Base-by-base conservation (phyloP, 2,797 vertebrate species). In the Anas acuta region DNA sequence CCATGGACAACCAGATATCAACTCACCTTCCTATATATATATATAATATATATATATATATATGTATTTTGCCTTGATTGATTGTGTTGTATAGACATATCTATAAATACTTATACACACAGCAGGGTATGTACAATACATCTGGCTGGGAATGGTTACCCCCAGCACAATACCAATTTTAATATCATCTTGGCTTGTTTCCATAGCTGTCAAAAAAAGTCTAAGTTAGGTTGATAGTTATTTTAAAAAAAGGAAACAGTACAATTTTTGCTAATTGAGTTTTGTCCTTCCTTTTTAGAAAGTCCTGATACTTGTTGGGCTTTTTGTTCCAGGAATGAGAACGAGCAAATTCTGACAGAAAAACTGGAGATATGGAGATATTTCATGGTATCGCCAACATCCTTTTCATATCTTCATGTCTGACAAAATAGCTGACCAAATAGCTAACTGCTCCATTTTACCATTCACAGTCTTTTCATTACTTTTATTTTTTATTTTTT, bases 121-220 rank as follows among this genome's bases (percentile, higher is more conserved):
- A 90, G 86, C 57, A 90, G 81, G 61, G n/a, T 62, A 65, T 33
- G 61, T 62, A 45, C 51, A 84, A 87, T n/a, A 75, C 72, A 87
- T 84, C 22, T 93, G 74, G 41, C 60, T 82, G 49, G 39, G 51
- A 82, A 84, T 13, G 17, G 64, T 54, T 82, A 73, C 51, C 39
- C 23, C 20, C 66, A 79, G n/a, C 62, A 71, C 70, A 93, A 84
- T 15, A 77, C 2, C 19, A 78, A 20, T 70, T 84, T 90, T 84
- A 86, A 84, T 91, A 67, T 11, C 64, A 66, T 39, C 67, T 79
- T 92, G 87, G 43, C 67, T 95, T 88, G 28, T 79, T 93, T 90
- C 60, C 80, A 71, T 7, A 79, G 28, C 66, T 86, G 64, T 86
- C 87, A 90, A 73, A 66, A 73, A 62, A 90, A 82, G 56, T 65